A percentile compares a stretch with the other conserved stretches of the same genome.
phyloP scores from a whole-genome alignment of 1,140 invertebrate genomes.

The Luehdorfia chinensis region DNA sequence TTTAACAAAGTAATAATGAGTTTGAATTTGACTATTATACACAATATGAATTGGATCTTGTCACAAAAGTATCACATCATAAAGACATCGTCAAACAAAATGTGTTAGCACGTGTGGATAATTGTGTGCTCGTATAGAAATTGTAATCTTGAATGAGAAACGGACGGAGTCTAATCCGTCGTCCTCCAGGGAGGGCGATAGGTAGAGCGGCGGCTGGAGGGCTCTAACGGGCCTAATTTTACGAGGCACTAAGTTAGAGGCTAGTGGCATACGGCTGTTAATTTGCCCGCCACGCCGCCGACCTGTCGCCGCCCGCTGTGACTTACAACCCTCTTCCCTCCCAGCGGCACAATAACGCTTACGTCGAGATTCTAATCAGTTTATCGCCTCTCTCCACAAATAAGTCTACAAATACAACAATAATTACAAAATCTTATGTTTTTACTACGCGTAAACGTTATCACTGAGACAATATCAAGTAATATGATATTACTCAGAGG shows the following conservation, averaged over 20 bases:
- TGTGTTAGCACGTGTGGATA: too few relatives aligned
- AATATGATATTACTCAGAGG: too few relatives aligned
- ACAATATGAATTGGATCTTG: too few relatives aligned
- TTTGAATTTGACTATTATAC: too few relatives aligned
- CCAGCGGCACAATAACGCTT: slow-evolving; percentile 44
- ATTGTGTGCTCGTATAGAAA: too few relatives aligned
- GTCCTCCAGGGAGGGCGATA: slow-evolving; percentile 37
- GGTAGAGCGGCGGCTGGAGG: slow-evolving; percentile 41
- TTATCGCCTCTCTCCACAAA: slow-evolving; percentile 26
- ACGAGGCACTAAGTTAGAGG: slow-evolving; percentile 71
- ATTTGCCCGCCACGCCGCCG: slow-evolving; percentile 60
- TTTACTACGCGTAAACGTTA: too few relatives aligned
- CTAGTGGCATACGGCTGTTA: slow-evolving; percentile 69
- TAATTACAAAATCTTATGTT: too few relatives aligned
- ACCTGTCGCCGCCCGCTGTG: slow-evolving; percentile 68
- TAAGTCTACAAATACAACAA: too few relatives aligned
- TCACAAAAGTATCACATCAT: too few relatives aligned
- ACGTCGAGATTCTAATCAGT: slow-evolving; percentile 36
- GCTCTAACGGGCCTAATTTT: slow-evolving; percentile 68
- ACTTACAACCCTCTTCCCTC: slow-evolving; percentile 46
- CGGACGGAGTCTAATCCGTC: slow-evolving; percentile 36
- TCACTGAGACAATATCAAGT: too few relatives aligned
- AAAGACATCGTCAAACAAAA: too few relatives aligned
- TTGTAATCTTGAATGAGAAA: slow-evolving; percentile 54
- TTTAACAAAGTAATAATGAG: too few relatives aligned